phyloP scores from a whole-genome alignment of 2,797 vertebrate genomes.

The Sylvia borin region DNA sequence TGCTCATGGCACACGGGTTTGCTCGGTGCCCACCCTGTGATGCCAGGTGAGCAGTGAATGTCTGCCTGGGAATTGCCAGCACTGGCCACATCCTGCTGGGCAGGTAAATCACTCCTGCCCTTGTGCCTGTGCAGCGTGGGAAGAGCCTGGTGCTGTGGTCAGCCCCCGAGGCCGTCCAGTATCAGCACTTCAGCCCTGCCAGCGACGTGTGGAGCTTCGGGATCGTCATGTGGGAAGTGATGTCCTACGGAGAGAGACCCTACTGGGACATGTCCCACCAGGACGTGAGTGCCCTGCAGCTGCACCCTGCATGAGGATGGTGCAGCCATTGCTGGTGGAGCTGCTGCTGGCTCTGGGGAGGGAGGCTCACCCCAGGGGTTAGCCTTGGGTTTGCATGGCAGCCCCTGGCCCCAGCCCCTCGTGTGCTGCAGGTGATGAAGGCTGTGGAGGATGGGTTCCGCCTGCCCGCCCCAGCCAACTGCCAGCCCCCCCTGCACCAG shows the following conservation, averaged over 20 bases:
- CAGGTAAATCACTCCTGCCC: accelerated
- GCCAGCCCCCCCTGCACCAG: constrained; percentile 86
- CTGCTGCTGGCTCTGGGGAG: background rate
- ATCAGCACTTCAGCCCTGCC: constrained; percentile 91
- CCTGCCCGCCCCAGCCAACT: constrained; percentile 90
- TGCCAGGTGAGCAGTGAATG: accelerated
- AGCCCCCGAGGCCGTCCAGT: constrained; percentile 92
- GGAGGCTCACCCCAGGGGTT: background rate
- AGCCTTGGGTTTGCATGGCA: background rate
- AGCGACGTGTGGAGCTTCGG: constrained; percentile 96
- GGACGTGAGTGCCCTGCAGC: constrained; percentile 82
- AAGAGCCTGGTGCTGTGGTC: constrained; percentile 93
- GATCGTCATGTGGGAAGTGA: constrained; percentile 97
- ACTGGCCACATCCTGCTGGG: accelerated
- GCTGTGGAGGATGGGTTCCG: constrained; percentile 95
- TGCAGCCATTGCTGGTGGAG: background rate
- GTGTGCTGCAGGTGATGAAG: constrained; percentile 85
- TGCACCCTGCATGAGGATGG: accelerated
- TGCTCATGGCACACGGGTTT: accelerated
- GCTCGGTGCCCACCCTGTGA: accelerated
- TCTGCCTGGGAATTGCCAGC: accelerated
- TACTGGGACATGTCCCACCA: constrained; percentile 99
- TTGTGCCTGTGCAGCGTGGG: constrained; percentile 75
- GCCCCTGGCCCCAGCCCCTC: background rate
- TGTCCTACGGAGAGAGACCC: constrained; percentile 95